phyloP scores from a whole-genome alignment of 2,797 vertebrate genomes.

The Hapalemur alaotrensis region DNA sequence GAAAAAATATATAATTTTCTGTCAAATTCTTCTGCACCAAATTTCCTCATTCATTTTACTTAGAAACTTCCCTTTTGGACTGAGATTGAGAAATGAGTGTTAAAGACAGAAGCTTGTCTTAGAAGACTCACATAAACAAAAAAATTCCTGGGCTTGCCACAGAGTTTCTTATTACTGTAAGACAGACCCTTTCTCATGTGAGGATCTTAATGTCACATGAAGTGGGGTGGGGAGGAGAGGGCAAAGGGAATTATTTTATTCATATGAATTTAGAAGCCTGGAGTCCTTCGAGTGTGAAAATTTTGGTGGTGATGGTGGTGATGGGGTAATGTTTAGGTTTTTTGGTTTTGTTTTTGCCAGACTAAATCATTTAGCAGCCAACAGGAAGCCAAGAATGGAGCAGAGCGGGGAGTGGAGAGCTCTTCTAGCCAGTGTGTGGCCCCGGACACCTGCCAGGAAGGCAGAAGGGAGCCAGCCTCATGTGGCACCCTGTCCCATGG shows the following conservation, averaged over 20 bases:
- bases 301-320: background rate
- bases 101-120: background rate
- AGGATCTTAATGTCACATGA: background rate
- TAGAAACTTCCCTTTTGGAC: background rate
- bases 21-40: background rate
- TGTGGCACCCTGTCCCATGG: accelerated
- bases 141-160: background rate
- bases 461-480: background rate
- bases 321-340: background rate
- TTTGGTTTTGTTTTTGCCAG: background rate
- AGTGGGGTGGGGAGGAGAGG: too few relatives aligned
- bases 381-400: background rate
- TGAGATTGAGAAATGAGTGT: background rate
- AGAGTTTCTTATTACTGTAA: background rate
- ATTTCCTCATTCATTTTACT: slow-evolving; percentile 14
- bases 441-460: background rate
- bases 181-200: background rate
- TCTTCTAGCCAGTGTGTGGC: too few relatives aligned
- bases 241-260: background rate
- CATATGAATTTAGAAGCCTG: background rate
- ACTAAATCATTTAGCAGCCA: background rate
- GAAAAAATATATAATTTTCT: background rate
- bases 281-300: background rate
- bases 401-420: background rate
- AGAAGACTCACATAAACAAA: background rate